Percentiles rank a stretch among this genome's conserved stretches.
Evolutionary conservation across 2,113 vertebrate genomes (phyloP).

Genomic region (Anguilla rostrata): DNA sequence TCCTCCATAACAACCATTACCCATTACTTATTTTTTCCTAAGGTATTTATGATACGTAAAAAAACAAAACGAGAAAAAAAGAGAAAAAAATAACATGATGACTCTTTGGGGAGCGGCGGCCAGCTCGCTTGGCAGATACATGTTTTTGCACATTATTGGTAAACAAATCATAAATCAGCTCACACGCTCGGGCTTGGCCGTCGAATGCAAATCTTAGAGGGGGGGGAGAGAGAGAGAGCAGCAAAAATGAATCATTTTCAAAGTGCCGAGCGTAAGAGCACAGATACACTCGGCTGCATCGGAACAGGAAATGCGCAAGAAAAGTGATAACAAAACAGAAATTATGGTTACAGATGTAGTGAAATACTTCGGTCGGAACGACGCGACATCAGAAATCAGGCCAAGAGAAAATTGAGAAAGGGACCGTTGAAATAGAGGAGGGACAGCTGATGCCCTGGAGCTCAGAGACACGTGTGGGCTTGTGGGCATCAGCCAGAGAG

Average conservation of each 20-base stretch:
- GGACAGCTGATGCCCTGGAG: not conserved
- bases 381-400: not conserved
- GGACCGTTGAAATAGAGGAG: not conserved
- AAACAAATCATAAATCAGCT: constrained; percentile 20
- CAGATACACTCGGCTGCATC: not conserved
- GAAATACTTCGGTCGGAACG: not conserved
- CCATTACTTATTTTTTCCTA: not conserved
- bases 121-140: not conserved
- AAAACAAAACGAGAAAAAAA: too few relatives aligned
- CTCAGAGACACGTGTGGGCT: not conserved
- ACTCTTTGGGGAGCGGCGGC: not conserved
- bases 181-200: not conserved
- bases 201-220: not conserved
- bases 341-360: not conserved
- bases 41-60: not conserved
- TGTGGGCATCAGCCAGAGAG: too few relatives aligned
- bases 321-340: not conserved
- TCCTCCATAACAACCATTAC: not conserved
- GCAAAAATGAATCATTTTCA: not conserved
- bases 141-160: not conserved
- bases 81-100: not conserved
- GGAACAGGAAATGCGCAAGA: not conserved
- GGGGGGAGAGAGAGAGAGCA: too few relatives aligned
- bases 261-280: not conserved
- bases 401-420: not conserved